Evolutionary conservation across 2,888 invertebrate genomes (phyloP).

Genomic region (Chloromyia formosa): DNA sequence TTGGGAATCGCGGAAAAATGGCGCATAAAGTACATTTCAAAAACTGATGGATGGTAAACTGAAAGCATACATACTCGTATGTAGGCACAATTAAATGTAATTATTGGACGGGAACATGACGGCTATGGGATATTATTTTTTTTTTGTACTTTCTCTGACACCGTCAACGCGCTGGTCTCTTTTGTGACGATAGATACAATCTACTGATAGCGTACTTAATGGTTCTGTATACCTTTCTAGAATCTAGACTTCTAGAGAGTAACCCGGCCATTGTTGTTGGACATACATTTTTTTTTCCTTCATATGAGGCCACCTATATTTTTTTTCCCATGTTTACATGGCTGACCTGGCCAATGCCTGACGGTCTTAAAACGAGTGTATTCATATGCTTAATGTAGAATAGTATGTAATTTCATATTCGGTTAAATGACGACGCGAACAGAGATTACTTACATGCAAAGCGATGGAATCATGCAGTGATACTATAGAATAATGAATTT

Average conservation of each 20-base stretch:
- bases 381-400: not conserved
- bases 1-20: slow-evolving; percentile 22
- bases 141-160: slow-evolving; percentile 27
- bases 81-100: slow-evolving; percentile 31
- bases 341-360: slow-evolving; percentile 18
- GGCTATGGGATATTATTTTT: slow-evolving; percentile 25
- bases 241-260: slow-evolving; percentile 11
- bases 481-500: slow-evolving; percentile 8
- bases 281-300: not conserved
- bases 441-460: not conserved
- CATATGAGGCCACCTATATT: not conserved
- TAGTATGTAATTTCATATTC: slow-evolving; percentile 7
- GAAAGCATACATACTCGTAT: slow-evolving; percentile 14
- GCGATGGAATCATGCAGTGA: not conserved
- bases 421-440: not conserved
- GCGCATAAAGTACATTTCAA: slow-evolving; percentile 36
- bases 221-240: slow-evolving; percentile 32
- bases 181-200: slow-evolving; percentile 17
- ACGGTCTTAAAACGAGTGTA: not conserved
- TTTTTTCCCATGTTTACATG: slow-evolving; percentile 27
- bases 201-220: slow-evolving; percentile 31
- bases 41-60: slow-evolving; percentile 29
- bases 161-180: slow-evolving; percentile 3
- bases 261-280: slow-evolving; percentile 20
- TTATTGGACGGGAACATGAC: slow-evolving; percentile 34